Conservation (phyloP, 2,797 vertebrate species). For the Alcedo quadribrachys region DNA sequence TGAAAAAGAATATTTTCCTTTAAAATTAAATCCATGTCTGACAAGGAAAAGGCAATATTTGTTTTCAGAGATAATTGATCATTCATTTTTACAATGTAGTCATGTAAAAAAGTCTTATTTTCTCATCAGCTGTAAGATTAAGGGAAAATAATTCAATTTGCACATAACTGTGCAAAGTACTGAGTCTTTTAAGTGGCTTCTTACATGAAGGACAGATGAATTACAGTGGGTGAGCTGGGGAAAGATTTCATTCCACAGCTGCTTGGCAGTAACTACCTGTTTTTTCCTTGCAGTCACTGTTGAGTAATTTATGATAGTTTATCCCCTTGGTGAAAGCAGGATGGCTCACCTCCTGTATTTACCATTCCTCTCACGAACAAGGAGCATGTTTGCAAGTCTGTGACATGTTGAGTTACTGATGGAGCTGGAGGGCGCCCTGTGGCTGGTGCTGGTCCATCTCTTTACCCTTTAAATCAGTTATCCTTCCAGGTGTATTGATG, state of each 20-base stretch:
- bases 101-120: neutral
- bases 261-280: neutral
- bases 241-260: neutral
- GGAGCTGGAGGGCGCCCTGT: neutral
- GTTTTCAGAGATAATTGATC: neutral
- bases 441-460: neutral
- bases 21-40: neutral
- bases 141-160: neutral
- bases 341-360: neutral
- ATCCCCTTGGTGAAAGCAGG: neutral
- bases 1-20: neutral
- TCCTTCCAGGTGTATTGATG: neutral
- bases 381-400: neutral
- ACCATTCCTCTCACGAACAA: neutral
- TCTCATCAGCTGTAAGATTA: neutral
- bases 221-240: neutral
- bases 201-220: neutral
- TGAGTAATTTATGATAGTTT: constrained; percentile 31
- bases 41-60: neutral
- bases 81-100: neutral
- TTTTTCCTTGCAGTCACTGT: neutral
- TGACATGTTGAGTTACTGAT: neutral
- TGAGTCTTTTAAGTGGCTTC: neutral
- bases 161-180: neutral
- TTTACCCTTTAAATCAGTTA: constrained; percentile 22